Base-by-base conservation (phyloP, 2,888 invertebrate genomes). In the Athrips mouffetella region DNA sequence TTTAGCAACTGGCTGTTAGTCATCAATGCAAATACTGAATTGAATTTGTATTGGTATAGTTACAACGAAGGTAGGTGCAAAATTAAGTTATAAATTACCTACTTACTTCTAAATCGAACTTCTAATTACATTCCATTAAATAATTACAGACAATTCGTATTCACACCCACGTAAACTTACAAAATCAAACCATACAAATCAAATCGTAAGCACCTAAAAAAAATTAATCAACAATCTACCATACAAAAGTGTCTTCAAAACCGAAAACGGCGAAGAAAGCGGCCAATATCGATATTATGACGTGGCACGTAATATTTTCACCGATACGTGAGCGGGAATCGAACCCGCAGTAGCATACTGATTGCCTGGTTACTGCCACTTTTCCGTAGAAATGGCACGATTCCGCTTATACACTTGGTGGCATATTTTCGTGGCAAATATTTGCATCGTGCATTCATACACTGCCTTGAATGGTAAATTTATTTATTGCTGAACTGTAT, bases 191-290 rank as follows among this genome's bases (percentile, higher is more conserved):
- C 5, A 45, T 40, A 27, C 35, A 25, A 5, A 41, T 30, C 21
- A 11, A 20, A 13, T 31, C 8, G 5, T 6, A 20, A 3, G 3
- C 11, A 31, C 20, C 11, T 10, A 10, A 10, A 37, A 37, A 21
- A 20, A 21, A 21, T n/a, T 27, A 27, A 27, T 27, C 27, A 21
- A 8, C 11, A 11, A 13, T 10, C n/a, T 30, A 31, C 29, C 11
- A 8, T 45, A 21, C 31, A 45, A 30, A 35, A 37, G 11, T 1
- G 57, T 57, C 60, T 59, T 65, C 72, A 11, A 63, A 57, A 63
- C 73, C 80, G 54, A 76, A 82, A 80, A 73, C 60, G 78, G 78
- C 55, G 62, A 77, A 81, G 86, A 86, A 87, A 87, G 86, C 74
- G 60, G 68, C n/a, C 73, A 74, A 74, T 79, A 80, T 70, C 62